Evolutionary conservation across 2,113 vertebrate species (phyloP).

Genomic region (Nerophis lumbriciformis): DNA sequence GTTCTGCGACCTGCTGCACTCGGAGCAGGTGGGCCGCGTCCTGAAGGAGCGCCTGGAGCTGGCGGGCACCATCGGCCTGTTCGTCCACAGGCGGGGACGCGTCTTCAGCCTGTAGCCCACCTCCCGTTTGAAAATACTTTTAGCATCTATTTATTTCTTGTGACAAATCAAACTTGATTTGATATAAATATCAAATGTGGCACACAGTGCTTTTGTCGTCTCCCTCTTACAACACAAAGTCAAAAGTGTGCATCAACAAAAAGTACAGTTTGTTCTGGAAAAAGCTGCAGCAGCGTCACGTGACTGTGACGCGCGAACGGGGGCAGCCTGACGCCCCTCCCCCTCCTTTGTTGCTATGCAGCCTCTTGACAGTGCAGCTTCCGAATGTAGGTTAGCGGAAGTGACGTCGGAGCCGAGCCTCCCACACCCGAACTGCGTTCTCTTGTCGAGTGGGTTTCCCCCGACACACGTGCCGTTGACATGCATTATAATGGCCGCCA

Average conservation of each 20-base stretch:
- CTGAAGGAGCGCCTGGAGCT: conserved; percentile 80
- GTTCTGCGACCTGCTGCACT: conserved; percentile 85
- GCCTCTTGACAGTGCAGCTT: conserved; percentile 17
- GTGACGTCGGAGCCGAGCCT: conserved; percentile 37
- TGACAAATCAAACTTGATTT: too few species aligned
- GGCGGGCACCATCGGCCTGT: conserved; percentile 76
- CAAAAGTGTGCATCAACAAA: neutral
- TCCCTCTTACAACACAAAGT: too few species aligned
- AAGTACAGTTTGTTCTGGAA: conserved; percentile 25
- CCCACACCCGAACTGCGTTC: neutral
- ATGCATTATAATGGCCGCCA: neutral
- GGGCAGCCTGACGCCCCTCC: conserved; percentile 16
- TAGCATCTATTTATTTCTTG: too few species aligned
- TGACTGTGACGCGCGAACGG: conserved; percentile 31
- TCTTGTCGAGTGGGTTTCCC: neutral
- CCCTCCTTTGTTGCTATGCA: conserved; percentile 34
- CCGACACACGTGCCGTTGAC: neutral
- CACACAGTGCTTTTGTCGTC: too few species aligned
- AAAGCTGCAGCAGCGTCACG: conserved; percentile 23
- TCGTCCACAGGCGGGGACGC: conserved; percentile 74
- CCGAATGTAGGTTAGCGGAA: conserved; percentile 57
- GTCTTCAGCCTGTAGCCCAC: conserved; percentile 72
- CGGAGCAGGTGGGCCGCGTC: conserved; percentile 80
- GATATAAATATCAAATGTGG: too few species aligned
- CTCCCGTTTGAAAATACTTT: too few species aligned